phyloP scores from a whole-genome alignment of 2,113 vertebrate species.

The Oryzias melastigma region DNA sequence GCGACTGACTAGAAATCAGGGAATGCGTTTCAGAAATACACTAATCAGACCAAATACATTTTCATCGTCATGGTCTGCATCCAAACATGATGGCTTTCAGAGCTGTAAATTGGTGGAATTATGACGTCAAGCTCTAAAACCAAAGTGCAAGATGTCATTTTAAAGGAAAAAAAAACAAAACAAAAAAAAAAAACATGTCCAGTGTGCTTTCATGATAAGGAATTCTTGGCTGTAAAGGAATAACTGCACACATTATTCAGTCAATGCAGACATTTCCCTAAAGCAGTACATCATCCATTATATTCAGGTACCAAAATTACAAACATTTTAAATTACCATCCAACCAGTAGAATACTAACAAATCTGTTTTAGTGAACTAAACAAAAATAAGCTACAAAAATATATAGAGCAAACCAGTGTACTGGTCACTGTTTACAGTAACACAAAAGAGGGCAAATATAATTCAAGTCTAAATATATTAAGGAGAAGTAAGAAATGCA shows the following conservation, averaged over 20 bases:
- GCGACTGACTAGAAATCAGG: conserved; percentile 1
- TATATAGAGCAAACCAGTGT: conserved; percentile 67
- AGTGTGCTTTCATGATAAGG: conserved; percentile 64
- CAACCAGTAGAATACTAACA: conserved; percentile 60
- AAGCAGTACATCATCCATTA: conserved; percentile 52
- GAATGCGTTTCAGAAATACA: conserved; percentile 36
- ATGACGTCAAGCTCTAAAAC: conserved; percentile 63
- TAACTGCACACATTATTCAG: conserved; percentile 48
- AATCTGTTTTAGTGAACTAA: conserved; percentile 57
- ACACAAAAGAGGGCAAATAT: conserved; percentile 56
- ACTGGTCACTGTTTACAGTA: conserved; percentile 64
- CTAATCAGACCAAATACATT: neutral
- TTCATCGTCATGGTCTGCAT: neutral
- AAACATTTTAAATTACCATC: conserved; percentile 64
- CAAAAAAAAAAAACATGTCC: conserved; percentile 52
- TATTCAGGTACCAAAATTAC: conserved; percentile 62
- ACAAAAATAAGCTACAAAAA: conserved; percentile 51
- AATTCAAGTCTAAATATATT: conserved; percentile 70
- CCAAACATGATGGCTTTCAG: conserved; percentile 8
- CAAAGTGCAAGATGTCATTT: conserved; percentile 70
- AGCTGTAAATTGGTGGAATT: neutral
- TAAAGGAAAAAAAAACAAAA: conserved; percentile 21
- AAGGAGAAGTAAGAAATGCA: conserved; percentile 61
- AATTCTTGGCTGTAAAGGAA: conserved; percentile 59
- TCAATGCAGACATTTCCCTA: conserved; percentile 39